Conservation (phyloP, 1,140 invertebrate species). For the Adoxophyes honmai region DNA sequence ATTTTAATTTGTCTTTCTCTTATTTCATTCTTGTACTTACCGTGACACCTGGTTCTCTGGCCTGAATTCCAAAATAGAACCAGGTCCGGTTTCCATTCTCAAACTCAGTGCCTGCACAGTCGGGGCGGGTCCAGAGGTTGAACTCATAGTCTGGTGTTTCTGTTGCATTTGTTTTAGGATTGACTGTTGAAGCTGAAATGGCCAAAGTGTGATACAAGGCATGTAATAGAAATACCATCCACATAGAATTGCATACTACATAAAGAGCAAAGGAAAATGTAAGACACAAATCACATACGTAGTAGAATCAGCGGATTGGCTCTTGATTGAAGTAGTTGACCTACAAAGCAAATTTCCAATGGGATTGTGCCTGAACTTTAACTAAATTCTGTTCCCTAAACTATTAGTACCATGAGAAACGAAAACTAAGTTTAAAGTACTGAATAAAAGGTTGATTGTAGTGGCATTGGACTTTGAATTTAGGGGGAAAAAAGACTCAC, state of each 20-base stretch:
- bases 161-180: constrained; percentile 47
- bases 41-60: constrained; percentile 51
- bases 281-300: background rate
- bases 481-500: constrained; percentile 32
- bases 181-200: constrained; percentile 47
- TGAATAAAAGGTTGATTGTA: background rate
- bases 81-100: constrained; percentile 95
- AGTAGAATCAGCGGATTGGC: background rate
- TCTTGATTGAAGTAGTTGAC: background rate
- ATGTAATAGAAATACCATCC: background rate
- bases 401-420: background rate
- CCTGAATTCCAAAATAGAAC: constrained; percentile 94
- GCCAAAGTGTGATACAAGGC: background rate
- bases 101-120: constrained; percentile 92
- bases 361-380: background rate
- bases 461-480: constrained; percentile 23
- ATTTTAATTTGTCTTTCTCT: background rate
- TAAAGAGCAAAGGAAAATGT: background rate
- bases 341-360: constrained; percentile 4
- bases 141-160: constrained; percentile 86
- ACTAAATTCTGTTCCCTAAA: background rate
- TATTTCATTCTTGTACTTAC: constrained; percentile 30
- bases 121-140: constrained; percentile 93
- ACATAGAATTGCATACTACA: background rate
- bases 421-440: constrained; percentile 8